Evolutionary conservation across 2,113 vertebrate genomes (phyloP), one percentile per base, ranked within the genome.

Genomic region (Paratilapia polleni): DNA sequence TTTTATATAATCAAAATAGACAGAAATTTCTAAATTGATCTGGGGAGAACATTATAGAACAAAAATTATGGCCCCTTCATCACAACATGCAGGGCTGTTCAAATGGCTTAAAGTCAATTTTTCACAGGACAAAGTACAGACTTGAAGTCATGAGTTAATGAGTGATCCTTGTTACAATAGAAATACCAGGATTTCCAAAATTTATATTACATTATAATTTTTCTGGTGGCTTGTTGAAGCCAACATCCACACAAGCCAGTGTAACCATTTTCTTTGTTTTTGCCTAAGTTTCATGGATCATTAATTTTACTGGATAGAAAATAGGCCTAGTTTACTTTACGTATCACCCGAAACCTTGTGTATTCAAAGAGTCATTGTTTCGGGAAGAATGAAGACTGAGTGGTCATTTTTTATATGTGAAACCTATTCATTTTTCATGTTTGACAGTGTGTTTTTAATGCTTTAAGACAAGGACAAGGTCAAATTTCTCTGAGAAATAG

Each of bases 251-350:
- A 86, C 28, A 5, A 80, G 36, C 79, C 81, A 74, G 49, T 10
- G 26, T 54, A 68, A 88, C 81, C 41, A 43, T 70, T 59, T 61
- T 57, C 59, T 77, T 90, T 84, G 87, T 88, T 85, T 90, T 93
- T 86, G n/a, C 68, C 82, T 84, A 77, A 75, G 22, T 89, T 89
- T 87, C 84, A 88, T 20, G 81, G 78, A 81, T 89, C 87, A 90
- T 93, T 92, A 86, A 84, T 91, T 90, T 93, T 26, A 56, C 84
- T 81, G 84, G 88, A 70, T 49, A 82, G 62, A 91, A 92, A 89
- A 82, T 66, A 76, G 59, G 47, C 11, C 57, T 28, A 57, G 88
- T 89, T 89, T 87, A 85, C 82, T 83, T 90, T 88, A 88, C 78
- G 79, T 81, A 90, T 88, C 87, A 88, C 80, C 85, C 54, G 74